phyloP scores from a whole-genome alignment of 2,113 vertebrate species.

The Mesoclemmys tuberculata region DNA sequence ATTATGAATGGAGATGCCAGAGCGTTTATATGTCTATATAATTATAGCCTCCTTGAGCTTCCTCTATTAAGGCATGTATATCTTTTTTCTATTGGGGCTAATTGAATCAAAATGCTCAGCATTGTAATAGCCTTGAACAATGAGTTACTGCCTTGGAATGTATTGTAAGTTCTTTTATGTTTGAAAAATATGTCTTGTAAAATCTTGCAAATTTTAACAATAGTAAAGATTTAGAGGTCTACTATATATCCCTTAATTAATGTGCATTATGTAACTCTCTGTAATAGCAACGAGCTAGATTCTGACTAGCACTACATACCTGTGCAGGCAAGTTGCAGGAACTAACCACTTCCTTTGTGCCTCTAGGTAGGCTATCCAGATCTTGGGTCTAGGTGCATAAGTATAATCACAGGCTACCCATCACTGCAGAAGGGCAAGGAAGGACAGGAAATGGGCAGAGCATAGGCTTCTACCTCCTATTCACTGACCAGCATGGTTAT shows the following conservation, averaged over 20 bases:
- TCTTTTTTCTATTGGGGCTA: conserved; percentile 33
- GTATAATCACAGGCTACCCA: neutral
- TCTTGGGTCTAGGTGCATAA: neutral
- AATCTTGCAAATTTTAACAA: neutral
- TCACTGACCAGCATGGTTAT: neutral
- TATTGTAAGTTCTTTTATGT: conserved; percentile 9
- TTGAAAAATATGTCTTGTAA: conserved; percentile 5
- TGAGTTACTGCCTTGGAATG: conserved; percentile 44
- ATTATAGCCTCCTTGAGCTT: neutral
- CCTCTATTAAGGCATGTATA: neutral
- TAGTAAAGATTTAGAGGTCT: neutral
- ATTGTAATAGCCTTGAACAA: conserved; percentile 58
- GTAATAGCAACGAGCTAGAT: neutral
- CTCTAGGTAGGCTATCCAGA: neutral
- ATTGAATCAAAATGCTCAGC: conserved; percentile 63
- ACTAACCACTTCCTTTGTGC: neutral
- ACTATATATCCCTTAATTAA: neutral
- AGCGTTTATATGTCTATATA: neutral
- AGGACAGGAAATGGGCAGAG: neutral
- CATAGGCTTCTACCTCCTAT: neutral
- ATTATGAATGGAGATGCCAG: neutral
- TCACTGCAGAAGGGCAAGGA: neutral
- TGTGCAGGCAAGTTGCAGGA: neutral
- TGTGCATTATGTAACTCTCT: neutral
- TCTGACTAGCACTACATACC: neutral